phyloP scores from a whole-genome alignment of 2,888 invertebrate genomes.

The Cantharis lateralis region DNA sequence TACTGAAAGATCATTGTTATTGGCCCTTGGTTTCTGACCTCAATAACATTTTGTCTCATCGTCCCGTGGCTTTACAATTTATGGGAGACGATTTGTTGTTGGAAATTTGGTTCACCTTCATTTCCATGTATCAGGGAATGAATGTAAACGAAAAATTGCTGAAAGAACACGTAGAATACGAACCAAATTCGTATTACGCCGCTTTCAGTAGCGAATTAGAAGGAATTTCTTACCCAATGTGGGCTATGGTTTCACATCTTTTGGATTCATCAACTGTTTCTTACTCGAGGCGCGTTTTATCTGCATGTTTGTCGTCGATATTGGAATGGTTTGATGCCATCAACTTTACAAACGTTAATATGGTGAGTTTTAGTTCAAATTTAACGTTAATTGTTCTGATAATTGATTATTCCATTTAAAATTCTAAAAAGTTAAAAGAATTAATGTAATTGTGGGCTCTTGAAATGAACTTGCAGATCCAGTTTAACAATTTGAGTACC shows the following conservation, averaged over 20 bases:
- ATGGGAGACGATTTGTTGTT: conserved; percentile 87
- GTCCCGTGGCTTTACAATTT: conserved; percentile 88
- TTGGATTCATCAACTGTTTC: conserved; percentile 73
- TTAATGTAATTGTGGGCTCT: too few species aligned
- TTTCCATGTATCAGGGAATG: conserved; percentile 97
- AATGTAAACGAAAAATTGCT: conserved; percentile 93
- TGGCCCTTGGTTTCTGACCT: conserved; percentile 98
- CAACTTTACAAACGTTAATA: conserved; percentile 69
- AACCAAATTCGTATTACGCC: conserved; percentile 96
- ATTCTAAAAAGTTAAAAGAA: too few species aligned
- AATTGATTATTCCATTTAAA: too few species aligned
- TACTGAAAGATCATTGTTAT: conserved; percentile 98
- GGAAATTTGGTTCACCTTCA: conserved; percentile 94
- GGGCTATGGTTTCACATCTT: conserved; percentile 91
- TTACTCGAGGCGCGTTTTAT: conserved; percentile 75
- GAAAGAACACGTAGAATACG: conserved; percentile 92
- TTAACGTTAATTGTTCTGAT: too few species aligned
- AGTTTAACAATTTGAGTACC: too few species aligned
- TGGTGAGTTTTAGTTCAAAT: conserved; percentile 58
- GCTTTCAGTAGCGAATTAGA: conserved; percentile 97
- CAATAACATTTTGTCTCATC: conserved; percentile 93
- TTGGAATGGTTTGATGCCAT: conserved; percentile 90
- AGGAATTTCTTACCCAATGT: conserved; percentile 97
- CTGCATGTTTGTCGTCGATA: conserved; percentile 76
- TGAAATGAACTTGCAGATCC: too few species aligned